A percentile compares a stretch with the other conserved stretches of the same genome.
These are phyloP conservation scores for Saguinus imperator DNA, from an alignment of 2,113 vertebrate genomes.

Conservation along the genomic window DNA sequence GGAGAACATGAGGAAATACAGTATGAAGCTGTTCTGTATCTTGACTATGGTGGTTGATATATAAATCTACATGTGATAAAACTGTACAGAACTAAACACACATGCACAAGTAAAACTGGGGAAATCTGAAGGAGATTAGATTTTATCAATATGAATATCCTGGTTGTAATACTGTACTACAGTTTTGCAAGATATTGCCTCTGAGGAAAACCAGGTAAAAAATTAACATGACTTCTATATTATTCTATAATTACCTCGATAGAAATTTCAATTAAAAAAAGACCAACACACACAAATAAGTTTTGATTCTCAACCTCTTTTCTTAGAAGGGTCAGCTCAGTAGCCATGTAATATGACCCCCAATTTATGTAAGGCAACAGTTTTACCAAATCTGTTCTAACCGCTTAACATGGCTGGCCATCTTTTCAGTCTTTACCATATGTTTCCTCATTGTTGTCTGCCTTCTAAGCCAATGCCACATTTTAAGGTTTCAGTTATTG, in stretches of 20 bases:
- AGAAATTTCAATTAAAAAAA: conserved; percentile 12
- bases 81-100: neutral
- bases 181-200: neutral
- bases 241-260: neutral
- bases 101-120: neutral
- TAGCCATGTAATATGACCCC: neutral
- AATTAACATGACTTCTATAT: conserved; percentile 18
- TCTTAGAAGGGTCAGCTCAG: neutral
- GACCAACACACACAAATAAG: neutral
- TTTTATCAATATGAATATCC: neutral
- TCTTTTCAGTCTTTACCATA: conserved; percentile 3
- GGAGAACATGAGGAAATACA: neutral
- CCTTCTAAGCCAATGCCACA: neutral
- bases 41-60: neutral
- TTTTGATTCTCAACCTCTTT: neutral
- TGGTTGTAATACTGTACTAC: neutral
- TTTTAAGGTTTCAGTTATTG: conserved; percentile 1
- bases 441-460: neutral
- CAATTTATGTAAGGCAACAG: neutral
- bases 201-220: neutral
- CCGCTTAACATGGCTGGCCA: neutral
- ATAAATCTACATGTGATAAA: neutral
- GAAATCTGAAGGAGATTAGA: neutral
- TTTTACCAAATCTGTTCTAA: neutral
- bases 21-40: neutral